Base-by-base conservation (phyloP, 1,140 invertebrate species). In the Copidosoma floridanum region DNA sequence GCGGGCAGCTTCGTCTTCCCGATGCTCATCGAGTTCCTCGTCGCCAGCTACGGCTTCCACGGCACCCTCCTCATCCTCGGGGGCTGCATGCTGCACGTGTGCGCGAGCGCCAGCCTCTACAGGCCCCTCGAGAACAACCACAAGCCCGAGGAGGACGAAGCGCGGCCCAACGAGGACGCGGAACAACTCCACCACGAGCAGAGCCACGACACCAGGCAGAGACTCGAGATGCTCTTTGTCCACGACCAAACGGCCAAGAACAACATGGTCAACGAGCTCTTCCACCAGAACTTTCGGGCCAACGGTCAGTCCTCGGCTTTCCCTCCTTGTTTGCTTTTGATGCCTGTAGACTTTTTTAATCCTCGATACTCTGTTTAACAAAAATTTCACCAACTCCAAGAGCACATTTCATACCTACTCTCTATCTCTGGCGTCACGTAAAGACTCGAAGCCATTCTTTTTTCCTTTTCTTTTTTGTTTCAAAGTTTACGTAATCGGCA, bases 1-100 rank as follows among this genome's bases (percentile, higher is more conserved):
- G 86, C 88, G 1, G 90, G 90, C 1, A 89, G 88, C 68, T 90
- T 91, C 65, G 83, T 91, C 1, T 84, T 92, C 52, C 90, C 90
- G 0, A 82, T 89, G 64, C 68, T 90, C 7, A 88, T 90, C n/a
- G 86, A 91, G 66, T 82, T 83, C 27, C 73, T 91, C 5, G 84
- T 85, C 0, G 82, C 84, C 16, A 80, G 79, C 54, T 90, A 88
- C 58, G 88, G 88, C 18, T 84, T 89, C 41, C 85, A 88, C 65
- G 88, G 88, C 3, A 88, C 88, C 2, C 82, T 92, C 6, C 75
- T 93, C 0, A 76, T 93, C 3, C 72, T 92, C 18, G 89, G 89
- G 7, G 88, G 85, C 10, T 87, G 89, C n/a, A 89, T 90, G 85
- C 77, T 92, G 2, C 88, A 92, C 68, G 87, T 90, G 2, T 88